These are phyloP conservation scores for Circaetus cinerascens DNA, from an alignment of 2,113 vertebrate species.

Conservation along the genomic window DNA sequence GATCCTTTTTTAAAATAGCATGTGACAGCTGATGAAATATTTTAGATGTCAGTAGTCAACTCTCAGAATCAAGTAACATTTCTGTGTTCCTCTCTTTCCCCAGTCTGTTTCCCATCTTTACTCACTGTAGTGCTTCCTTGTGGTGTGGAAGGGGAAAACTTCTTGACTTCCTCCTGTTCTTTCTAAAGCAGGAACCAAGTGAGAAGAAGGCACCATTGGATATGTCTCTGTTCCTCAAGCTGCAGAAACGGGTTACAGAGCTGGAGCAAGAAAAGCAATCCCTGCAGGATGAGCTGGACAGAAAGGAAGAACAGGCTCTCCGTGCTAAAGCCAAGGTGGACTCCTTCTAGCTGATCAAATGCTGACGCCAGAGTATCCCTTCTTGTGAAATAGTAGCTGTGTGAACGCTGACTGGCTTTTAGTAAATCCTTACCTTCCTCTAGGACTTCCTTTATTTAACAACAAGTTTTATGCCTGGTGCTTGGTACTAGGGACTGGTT, in stretches of 20 bases:
- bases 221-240: slow-evolving; percentile 95
- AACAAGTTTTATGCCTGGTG: background rate
- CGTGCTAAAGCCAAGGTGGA: slow-evolving; percentile 88
- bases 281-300: slow-evolving; percentile 93
- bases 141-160: background rate
- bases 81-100: background rate
- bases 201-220: slow-evolving; percentile 88
- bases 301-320: slow-evolving; percentile 90
- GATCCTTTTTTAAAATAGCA: background rate
- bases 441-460: background rate
- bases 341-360: background rate
- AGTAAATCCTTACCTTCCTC: background rate
- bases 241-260: slow-evolving; percentile 94
- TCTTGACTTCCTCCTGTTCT: slow-evolving; percentile 14
- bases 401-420: background rate
- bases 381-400: background rate
- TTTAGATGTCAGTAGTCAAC: background rate
- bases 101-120: background rate
- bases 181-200: slow-evolving; percentile 78
- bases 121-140: background rate
- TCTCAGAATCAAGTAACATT: background rate
- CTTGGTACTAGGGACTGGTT: background rate
- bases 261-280: slow-evolving; percentile 95
- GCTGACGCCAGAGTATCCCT: background rate
- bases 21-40: background rate